Base-by-base conservation (phyloP, 2,797 vertebrate genomes). In the Gadopsis bispinosus region DNA sequence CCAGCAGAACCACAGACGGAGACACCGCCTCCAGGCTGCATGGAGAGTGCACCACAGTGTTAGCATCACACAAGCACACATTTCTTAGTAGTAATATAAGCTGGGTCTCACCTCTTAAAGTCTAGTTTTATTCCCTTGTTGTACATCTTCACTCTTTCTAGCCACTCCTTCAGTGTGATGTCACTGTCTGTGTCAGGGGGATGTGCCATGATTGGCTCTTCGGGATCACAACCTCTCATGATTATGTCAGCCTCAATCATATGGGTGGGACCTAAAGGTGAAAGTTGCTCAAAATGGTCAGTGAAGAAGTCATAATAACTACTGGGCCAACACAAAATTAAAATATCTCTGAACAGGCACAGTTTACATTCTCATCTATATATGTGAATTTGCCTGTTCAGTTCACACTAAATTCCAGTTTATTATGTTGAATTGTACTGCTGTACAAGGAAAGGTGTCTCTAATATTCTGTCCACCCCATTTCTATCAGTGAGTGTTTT, bases 171-270 rank as follows among this genome's bases (percentile, higher is more conserved):
- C 64, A 99, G 88, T 0, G 96, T 97, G 84, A 96, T 96, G 90
- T 99, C 96, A 61, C 97, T 97, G 90, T 96, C 95, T 0, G 87
- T 96, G 73, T 96, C 93, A 0, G 97, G 97, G 2, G 98, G 97
- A 17, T 99, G 98, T 2, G 96, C 97, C 97, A 99, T 97, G 87
- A 99, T 85, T 1, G 97, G 97, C 6, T 96, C 96, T 75, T 82
- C 93, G 45, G 93, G 93, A 2, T 92, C 90, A 3, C 26, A 67
- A 53, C 88, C 93, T 64, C 94, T 92, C 33, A 98, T 92, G 17
- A 97, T 83, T 55, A 99, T 77, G 81, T 99, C 98, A 0, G 96
- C 98, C 91, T 99, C 98, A 17, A 99, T 93, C 97, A 99, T 99
- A 70, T 97, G 97, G 75, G 84, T 92, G 5, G 93, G 73, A 83